Conservation (phyloP, 2,113 vertebrate genomes). For the Peromyscus leucopus region DNA sequence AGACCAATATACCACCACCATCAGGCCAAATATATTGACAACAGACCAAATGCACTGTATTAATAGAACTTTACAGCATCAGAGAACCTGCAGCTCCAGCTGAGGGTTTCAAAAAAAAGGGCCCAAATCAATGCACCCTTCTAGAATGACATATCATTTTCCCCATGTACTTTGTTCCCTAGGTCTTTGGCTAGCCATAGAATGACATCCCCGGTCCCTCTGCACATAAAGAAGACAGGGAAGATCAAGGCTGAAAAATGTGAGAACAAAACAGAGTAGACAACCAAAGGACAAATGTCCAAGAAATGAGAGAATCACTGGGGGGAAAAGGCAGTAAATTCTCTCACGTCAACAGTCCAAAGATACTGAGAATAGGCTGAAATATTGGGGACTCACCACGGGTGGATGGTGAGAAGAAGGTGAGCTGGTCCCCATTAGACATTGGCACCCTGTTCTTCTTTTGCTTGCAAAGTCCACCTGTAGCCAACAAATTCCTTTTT, state of each 20-base stretch:
- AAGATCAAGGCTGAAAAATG: background rate
- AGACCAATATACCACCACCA: background rate
- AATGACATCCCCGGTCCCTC: background rate
- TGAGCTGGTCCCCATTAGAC: background rate
- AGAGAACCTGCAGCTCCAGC: slow-evolving; percentile 6
- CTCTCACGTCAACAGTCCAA: background rate
- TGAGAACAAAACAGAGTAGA: background rate
- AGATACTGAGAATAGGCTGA: background rate
- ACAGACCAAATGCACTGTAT: background rate
- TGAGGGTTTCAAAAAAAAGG: background rate
- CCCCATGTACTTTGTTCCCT: background rate
- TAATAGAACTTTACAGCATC: background rate
- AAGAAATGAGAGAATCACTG: slow-evolving; percentile 35
- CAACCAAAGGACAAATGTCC: slow-evolving; percentile 5
- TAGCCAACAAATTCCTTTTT: background rate
- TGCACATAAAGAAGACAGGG: background rate
- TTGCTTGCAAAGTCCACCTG: background rate
- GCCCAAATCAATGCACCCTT: background rate
- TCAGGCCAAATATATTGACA: background rate
- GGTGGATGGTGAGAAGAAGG: background rate
- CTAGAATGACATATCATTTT: background rate
- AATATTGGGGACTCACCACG: background rate
- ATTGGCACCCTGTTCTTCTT: accelerated
- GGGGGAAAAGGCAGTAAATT: background rate
- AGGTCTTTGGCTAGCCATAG: background rate